These are phyloP conservation scores for Acanthopleura granulata DNA, from an alignment of 2,888 invertebrate genomes.

Conservation along the genomic window DNA sequence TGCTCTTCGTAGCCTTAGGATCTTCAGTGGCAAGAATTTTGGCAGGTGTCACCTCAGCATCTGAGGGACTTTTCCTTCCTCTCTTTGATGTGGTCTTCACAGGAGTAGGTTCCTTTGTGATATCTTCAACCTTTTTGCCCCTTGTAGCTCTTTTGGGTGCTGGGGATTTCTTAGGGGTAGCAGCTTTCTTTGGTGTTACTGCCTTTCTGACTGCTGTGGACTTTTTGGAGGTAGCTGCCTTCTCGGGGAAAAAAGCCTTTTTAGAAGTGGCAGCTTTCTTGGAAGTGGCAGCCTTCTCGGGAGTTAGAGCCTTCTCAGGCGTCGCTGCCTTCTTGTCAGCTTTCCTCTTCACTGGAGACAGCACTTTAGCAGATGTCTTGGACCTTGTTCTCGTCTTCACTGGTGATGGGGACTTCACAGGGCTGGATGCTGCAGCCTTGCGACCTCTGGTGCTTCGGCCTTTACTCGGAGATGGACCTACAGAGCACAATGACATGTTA, in stretches of 20 bases:
- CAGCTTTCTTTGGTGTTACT: background rate
- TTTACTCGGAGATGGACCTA: background rate
- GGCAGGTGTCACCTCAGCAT: background rate
- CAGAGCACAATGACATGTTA: background rate
- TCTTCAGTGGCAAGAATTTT: background rate
- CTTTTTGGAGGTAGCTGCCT: background rate
- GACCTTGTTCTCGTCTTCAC: conserved; percentile 18
- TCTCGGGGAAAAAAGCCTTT: background rate
- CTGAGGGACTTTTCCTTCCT: background rate
- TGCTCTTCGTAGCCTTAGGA: background rate
- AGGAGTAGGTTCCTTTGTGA: background rate
- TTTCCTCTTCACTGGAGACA: conserved; percentile 16
- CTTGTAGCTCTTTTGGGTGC: background rate
- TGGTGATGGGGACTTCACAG: conserved; percentile 16
- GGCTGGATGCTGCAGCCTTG: conserved; percentile 14
- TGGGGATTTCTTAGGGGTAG: background rate
- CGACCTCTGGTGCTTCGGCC: background rate
- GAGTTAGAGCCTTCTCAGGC: conserved; percentile 23
- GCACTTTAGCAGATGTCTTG: background rate
- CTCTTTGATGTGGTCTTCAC: background rate
- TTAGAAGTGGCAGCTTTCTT: background rate
- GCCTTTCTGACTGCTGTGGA: background rate
- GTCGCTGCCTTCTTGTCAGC: conserved; percentile 20
- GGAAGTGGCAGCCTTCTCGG: conserved; percentile 20
- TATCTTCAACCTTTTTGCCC: background rate